phyloP scores from a whole-genome alignment of 2,888 invertebrate species.

The Phengaris alcon region DNA sequence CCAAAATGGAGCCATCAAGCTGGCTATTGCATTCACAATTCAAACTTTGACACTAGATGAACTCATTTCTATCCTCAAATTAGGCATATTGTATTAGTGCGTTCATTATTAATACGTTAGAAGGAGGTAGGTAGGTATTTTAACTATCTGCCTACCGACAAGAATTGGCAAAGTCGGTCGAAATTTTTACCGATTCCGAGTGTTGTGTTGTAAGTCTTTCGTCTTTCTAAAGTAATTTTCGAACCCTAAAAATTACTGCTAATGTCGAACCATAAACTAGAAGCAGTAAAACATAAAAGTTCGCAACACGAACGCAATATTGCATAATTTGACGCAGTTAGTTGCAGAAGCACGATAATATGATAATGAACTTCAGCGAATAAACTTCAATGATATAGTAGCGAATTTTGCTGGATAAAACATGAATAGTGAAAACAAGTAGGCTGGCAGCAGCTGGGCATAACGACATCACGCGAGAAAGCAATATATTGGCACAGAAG shows the following conservation, averaged over 20 bases:
- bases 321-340: slow-evolving; percentile 29
- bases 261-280: neutral
- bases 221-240: too few species aligned
- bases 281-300: slow-evolving; percentile 11
- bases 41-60: neutral
- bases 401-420: slow-evolving; percentile 60
- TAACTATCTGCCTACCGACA: too few species aligned
- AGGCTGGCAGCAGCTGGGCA: slow-evolving; percentile 65
- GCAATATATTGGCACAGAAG: slow-evolving; percentile 74
- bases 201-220: too few species aligned
- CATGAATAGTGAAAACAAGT: slow-evolving; percentile 64
- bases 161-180: too few species aligned
- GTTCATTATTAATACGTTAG: too few species aligned
- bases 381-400: slow-evolving; percentile 58
- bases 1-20: neutral
- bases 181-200: too few species aligned
- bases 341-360: slow-evolving; percentile 39
- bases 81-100: neutral
- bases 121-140: too few species aligned
- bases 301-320: slow-evolving; percentile 23
- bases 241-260: neutral
- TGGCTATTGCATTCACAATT: neutral
- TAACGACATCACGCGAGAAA: slow-evolving; percentile 76
- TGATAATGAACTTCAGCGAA: slow-evolving; percentile 41
- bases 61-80: neutral